Evolutionary conservation across 2,888 invertebrate species (phyloP), one percentile per base, ranked within the genome.

Genomic region (Mimas tiliae): DNA sequence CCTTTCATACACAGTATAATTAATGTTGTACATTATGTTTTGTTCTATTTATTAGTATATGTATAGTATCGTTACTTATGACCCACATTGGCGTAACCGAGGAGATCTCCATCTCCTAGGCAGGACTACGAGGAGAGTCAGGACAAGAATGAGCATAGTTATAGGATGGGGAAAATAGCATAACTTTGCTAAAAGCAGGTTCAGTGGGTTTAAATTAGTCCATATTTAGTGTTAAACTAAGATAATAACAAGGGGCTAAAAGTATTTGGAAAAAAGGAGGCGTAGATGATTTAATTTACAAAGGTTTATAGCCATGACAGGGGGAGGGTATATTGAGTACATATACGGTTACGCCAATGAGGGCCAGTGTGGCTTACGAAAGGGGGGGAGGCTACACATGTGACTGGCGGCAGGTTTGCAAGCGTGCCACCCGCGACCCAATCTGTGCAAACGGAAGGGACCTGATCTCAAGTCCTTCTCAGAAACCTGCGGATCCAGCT

Each of bases 341-440:
- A 21, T 0, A 21, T 34, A 34, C 6, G 42, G 58, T 58, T 58
- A 58, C 58, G 58, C 12, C 12, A 12, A 12, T 19, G 19, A 42
- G 38, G 6, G 12, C 42, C 12, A 1, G 11, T n/a, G n/a, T 7
- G n/a, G 8, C 19, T 19, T 50, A 11, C 0, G 38, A 19, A 2
- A 38, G 34, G 1, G 58, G 16, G 6, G 16, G 4, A 16, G 38
- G 11, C 12, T 64, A 52, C 47, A 64, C 27, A n/a, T 33, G 53
- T 27, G 9, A 14, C 45, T 64, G 53, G 42, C 45, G 38, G 6
- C 47, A 98, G 98, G 97, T 78, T 94, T 97, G 70, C 97, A 97
- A 94, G 97, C 96, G 42, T 97, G 98, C 82, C 98, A 98, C 89
- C 98, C 98, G 0, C 97, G 97, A 38, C 98, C 98, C 1, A 98